Conservation (phyloP, 2,888 invertebrate genomes). For the Pseudolycoriella hygida region DNA sequence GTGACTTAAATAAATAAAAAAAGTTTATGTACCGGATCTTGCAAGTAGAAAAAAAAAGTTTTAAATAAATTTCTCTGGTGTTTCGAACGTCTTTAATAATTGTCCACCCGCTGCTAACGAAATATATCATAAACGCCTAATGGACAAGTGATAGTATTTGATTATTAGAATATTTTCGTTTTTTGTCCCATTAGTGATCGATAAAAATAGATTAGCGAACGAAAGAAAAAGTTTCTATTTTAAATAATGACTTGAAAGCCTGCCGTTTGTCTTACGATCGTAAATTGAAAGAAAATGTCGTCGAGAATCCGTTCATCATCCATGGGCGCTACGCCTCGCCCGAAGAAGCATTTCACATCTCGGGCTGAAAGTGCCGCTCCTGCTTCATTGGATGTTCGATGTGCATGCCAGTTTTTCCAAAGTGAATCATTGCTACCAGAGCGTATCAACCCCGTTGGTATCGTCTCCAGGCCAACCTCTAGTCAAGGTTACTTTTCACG, state of each 20-base stretch:
- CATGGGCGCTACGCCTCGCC: slow-evolving; percentile 44
- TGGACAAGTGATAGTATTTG: too few species aligned
- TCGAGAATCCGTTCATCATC: slow-evolving; percentile 45
- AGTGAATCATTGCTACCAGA: slow-evolving; percentile 64
- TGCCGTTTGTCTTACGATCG: neutral
- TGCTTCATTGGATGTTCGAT: slow-evolving; percentile 61
- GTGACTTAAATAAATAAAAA: neutral
- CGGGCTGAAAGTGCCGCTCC: slow-evolving; percentile 53
- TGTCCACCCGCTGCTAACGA: too few species aligned
- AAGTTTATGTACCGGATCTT: neutral
- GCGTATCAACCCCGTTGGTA: slow-evolving; percentile 45
- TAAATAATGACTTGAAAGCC: too few species aligned
- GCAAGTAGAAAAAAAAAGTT: too few species aligned
- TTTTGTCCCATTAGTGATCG: neutral
- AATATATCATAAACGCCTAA: too few species aligned
- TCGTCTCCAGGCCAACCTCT: slow-evolving; percentile 44
- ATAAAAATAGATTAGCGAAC: neutral
- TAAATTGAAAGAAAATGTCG: slow-evolving; percentile 12
- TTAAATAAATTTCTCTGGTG: neutral
- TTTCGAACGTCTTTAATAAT: neutral
- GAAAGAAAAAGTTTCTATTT: too few species aligned
- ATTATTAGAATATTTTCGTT: neutral
- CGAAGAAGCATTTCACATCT: slow-evolving; percentile 46
- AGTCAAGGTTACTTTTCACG: slow-evolving; percentile 17
- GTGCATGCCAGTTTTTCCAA: slow-evolving; percentile 73